Evolutionary conservation across 2,888 invertebrate species (phyloP), one percentile per base, ranked within the genome.

Genomic region (Theretra japonica): DNA sequence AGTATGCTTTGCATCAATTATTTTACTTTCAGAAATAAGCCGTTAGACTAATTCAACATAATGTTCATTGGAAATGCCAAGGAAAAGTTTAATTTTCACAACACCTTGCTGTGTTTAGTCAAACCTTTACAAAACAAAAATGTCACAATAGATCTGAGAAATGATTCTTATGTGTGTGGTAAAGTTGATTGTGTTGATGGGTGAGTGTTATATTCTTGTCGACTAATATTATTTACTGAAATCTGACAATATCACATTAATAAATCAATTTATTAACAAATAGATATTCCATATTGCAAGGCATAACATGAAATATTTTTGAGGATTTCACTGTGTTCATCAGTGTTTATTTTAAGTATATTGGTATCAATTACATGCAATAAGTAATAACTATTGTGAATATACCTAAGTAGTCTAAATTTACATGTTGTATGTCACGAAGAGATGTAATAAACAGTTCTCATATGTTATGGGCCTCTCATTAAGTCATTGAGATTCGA

Each of bases 91-190:
- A 90, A 88, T 71, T 95, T 95, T 76, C 95, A 95, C 75, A 96
- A 96, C 80, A 96, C 94, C 73, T 87, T 97, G 76, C 82, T 96
- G n/a, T 95, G 96, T 81, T 89, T 96, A 77, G 91, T 96, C 53
- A 96, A 95, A 90, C 95, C 95, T 70, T 88, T 96, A 70, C 95
- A 96, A 88, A 95, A 95, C 11, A 88, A 95, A 78, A 95, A 95
- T 79, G 95, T 96, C 5, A 95, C 95, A 28, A 90, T 97, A 41
- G 97, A 97, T 88, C 89, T 97, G 65, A 90, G 96, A 77, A 96
- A 97, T 87, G 96, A 97, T 82, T 89, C 95, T 0, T 95, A 93
- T 81, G 92, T 96, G 53, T 95, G 95, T 82, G 97, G 97, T 60
- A 88, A 88, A 77, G 88, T 97, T 68, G 87, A 86, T n/a, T 85